Conservation (phyloP, 2,113 vertebrate species). For the Pangasianodon hypophthalmus region DNA sequence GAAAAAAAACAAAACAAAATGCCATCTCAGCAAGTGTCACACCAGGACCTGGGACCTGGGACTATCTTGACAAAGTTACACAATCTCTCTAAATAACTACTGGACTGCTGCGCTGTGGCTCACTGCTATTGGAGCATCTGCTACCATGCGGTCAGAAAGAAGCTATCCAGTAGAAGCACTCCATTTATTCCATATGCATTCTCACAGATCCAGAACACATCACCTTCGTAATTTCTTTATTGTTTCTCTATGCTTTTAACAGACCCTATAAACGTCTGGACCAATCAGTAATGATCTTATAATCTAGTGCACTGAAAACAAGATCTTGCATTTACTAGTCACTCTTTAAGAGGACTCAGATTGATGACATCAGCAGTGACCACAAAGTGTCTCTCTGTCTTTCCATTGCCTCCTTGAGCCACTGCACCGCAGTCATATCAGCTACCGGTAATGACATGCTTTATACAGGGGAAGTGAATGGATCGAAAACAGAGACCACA, state of each 20-base stretch:
- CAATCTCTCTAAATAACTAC: not conserved
- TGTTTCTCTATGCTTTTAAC: not conserved
- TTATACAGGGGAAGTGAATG: conserved; percentile 56
- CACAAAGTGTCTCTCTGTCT: conserved; percentile 34
- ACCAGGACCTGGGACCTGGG: too few species aligned
- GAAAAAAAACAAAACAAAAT: too few species aligned
- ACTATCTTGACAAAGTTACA: not conserved
- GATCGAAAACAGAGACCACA: conserved; percentile 50
- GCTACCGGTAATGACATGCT: conserved; percentile 65
- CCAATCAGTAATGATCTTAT: not conserved
- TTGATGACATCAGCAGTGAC: conserved; percentile 40
- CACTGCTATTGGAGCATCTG: not conserved
- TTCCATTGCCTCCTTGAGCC: conserved; percentile 31
- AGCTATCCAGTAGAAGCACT: not conserved
- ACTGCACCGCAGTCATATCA: conserved; percentile 61
- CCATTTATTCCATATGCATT: not conserved
- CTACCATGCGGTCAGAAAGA: not conserved
- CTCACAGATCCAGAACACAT: not conserved
- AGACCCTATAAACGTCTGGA: not conserved
- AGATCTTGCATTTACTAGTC: conserved; percentile 9
- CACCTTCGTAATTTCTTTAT: not conserved
- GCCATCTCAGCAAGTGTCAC: too few species aligned
- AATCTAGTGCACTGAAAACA: not conserved
- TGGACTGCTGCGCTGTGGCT: not conserved
- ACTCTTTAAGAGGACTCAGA: conserved; percentile 11